These are phyloP conservation scores for Linurgus olivaceus DNA, from an alignment of 2,797 vertebrate species.

Conservation along the genomic window DNA sequence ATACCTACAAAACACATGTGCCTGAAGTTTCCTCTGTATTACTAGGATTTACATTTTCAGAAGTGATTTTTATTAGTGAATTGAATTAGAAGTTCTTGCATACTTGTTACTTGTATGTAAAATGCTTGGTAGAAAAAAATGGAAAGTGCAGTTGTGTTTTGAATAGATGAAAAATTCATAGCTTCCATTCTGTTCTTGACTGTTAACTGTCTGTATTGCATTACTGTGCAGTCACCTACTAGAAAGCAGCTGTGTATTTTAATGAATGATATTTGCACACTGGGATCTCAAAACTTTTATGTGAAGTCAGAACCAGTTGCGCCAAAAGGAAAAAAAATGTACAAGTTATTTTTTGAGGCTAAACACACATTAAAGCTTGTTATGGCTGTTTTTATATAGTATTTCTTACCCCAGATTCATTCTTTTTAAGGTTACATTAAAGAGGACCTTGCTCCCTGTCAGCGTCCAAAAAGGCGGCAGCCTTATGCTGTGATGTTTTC, in stretches of 20 bases:
- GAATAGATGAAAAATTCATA: background rate
- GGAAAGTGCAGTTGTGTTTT: background rate
- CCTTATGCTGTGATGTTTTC: slow-evolving; percentile 90
- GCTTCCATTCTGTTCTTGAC: background rate
- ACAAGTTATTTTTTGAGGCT: background rate
- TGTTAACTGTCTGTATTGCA: background rate
- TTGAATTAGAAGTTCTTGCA: background rate
- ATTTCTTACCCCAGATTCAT: background rate
- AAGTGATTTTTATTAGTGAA: background rate
- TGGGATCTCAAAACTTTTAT: background rate
- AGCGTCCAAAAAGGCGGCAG: slow-evolving; percentile 84
- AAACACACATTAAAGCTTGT: background rate
- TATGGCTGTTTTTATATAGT: background rate
- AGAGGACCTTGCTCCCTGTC: slow-evolving; percentile 85
- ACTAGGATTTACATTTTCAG: background rate
- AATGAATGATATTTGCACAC: background rate
- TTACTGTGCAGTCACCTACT: background rate
- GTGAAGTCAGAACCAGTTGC: background rate
- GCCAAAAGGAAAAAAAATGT: background rate
- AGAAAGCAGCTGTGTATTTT: background rate
- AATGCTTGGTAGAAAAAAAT: background rate
- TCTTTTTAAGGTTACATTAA: slow-evolving; percentile 88
- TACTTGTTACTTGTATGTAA: background rate
- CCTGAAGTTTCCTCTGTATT: background rate
- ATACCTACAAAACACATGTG: background rate